Percentiles rank a stretch among this genome's conserved stretches.
Conservation (phyloP, 2,888 invertebrate genomes). For the Scaptomyza parva region DNA sequence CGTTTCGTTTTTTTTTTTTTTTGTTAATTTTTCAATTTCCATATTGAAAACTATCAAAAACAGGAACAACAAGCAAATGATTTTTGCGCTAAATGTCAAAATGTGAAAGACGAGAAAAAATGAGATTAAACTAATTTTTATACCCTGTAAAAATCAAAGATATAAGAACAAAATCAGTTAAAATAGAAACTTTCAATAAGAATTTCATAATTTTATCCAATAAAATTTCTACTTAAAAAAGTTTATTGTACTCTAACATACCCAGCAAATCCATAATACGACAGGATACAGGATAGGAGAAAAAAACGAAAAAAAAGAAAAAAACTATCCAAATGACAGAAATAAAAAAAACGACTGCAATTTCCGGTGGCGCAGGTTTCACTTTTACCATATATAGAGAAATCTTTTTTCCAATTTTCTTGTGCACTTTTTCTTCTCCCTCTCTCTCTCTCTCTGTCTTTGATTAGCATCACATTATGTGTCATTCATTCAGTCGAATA, state of each 20-base stretch:
- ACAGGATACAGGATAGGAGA: slow-evolving; percentile 15
- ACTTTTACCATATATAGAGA: slow-evolving; percentile 24
- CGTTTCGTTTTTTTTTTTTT: neutral
- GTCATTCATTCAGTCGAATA: slow-evolving; percentile 37
- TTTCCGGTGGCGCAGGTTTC: slow-evolving; percentile 57
- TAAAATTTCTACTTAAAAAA: too few relatives aligned
- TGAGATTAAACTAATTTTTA: neutral
- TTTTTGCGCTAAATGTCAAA: slow-evolving; percentile 42
- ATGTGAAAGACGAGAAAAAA: slow-evolving; percentile 6
- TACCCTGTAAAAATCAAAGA: slow-evolving; percentile 9
- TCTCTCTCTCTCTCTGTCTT: too few relatives aligned
- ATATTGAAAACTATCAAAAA: slow-evolving; percentile 35
- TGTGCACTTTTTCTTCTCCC: too few relatives aligned
- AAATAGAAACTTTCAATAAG: neutral
- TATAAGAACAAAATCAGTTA: neutral
- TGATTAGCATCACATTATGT: slow-evolving; percentile 58
- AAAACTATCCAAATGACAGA: slow-evolving; percentile 19
- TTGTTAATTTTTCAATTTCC: slow-evolving; percentile 57
- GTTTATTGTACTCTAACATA: too few relatives aligned
- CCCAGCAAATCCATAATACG: neutral
- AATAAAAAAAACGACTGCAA: slow-evolving; percentile 48
- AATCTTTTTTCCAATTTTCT: slow-evolving; percentile 1
- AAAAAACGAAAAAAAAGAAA: slow-evolving; percentile 2
- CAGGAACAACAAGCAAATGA: slow-evolving; percentile 6
- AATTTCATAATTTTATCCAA: neutral